A percentile compares a stretch with the other conserved stretches of the same genome.
phyloP scores from a whole-genome alignment of 2,888 invertebrate species.

The Psococerastis gibbosa region DNA sequence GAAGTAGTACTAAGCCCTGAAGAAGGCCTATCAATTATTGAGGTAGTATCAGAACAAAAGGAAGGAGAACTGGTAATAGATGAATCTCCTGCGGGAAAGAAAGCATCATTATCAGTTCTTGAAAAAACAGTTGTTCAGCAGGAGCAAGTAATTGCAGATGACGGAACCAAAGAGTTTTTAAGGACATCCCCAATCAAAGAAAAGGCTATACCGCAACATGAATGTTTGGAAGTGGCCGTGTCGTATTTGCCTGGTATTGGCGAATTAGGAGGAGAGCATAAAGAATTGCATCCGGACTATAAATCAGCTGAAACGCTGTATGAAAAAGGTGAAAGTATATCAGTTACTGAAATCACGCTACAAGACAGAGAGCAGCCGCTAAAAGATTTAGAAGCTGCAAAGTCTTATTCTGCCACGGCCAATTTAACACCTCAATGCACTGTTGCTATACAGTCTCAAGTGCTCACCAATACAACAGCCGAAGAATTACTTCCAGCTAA shows the following conservation, averaged over 20 bases:
- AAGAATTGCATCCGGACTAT: conserved; percentile 22
- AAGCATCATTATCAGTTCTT: conserved; percentile 18
- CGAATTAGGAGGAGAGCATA: conserved; percentile 16
- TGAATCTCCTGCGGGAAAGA: conserved; percentile 17
- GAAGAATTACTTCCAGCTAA: conserved; percentile 15
- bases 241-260: conserved; percentile 14
- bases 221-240: conserved; percentile 15
- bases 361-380: conserved; percentile 33
- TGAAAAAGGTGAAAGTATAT: conserved; percentile 37
- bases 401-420: conserved; percentile 30
- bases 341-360: conserved; percentile 30
- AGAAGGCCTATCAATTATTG: conserved; percentile 30
- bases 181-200: conserved; percentile 27
- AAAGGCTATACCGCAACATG: conserved; percentile 23
- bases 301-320: conserved; percentile 30
- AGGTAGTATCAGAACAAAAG: conserved; percentile 20
- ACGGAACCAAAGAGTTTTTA: conserved; percentile 28
- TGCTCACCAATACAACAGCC: conserved; percentile 21
- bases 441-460: conserved; percentile 31
- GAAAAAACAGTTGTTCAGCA: conserved; percentile 31
- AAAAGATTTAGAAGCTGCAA: conserved; percentile 24
- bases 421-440: conserved; percentile 27
- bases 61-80: conserved; percentile 18
- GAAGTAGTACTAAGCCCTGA: conserved; percentile 18
- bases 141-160: conserved; percentile 28